Evolutionary conservation across 1,140 invertebrate species (phyloP).

Genomic region (Drosophila yakuba): DNA sequence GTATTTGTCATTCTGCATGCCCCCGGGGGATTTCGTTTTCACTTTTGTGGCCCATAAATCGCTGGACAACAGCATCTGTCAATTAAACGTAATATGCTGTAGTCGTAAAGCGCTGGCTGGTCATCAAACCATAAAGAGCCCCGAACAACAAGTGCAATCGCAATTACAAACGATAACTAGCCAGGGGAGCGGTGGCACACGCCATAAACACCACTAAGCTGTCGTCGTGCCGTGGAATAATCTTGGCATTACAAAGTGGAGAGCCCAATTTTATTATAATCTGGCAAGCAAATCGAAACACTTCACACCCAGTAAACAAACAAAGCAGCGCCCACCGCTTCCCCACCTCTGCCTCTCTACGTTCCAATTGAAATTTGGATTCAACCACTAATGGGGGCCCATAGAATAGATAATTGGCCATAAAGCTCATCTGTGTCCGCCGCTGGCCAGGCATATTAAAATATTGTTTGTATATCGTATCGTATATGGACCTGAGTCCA

Average conservation of each 20-base stretch:
- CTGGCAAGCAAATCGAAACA: conserved; percentile 59
- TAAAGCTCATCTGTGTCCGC: conserved; percentile 71
- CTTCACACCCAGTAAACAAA: conserved; percentile 58
- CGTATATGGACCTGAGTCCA: conserved; percentile 10
- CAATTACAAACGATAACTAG: conserved; percentile 50
- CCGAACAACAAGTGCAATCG: conserved; percentile 42
- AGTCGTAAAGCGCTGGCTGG: conserved; percentile 54
- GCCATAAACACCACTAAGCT: conserved; percentile 43
- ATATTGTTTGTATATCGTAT: conserved; percentile 44
- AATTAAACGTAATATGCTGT: conserved; percentile 75
- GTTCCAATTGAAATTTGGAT: conserved; percentile 61
- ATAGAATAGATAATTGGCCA: conserved; percentile 82
- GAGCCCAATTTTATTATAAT: conserved; percentile 63
- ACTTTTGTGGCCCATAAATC: conserved; percentile 11
- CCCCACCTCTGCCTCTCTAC: not conserved
- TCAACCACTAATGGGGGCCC: conserved; percentile 67
- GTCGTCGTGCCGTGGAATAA: conserved; percentile 50
- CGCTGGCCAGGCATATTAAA: conserved; percentile 76
- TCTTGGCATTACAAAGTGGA: conserved; percentile 51
- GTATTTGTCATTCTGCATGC: conserved; percentile 18
- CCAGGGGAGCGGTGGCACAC: conserved; percentile 12
- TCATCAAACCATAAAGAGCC: conserved; percentile 50
- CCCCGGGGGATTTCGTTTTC: conserved; percentile 28
- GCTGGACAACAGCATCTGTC: conserved; percentile 39
- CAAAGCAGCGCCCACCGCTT: conserved; percentile 11